Conservation (phyloP, 2,888 invertebrate species). For the Scrobipalpa costella region DNA sequence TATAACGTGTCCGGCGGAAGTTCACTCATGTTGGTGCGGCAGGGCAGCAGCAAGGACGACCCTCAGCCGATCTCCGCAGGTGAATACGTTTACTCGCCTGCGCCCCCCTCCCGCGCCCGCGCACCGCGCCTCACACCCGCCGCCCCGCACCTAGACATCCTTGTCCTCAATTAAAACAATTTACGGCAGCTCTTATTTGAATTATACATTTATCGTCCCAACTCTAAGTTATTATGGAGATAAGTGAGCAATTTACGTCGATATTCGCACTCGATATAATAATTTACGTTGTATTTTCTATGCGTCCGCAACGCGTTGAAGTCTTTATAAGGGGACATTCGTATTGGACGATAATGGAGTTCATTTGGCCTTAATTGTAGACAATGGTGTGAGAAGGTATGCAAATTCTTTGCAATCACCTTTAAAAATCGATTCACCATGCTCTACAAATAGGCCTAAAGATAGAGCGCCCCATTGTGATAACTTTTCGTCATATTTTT, state of each 20-base stretch:
- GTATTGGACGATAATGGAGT: constrained; percentile 1
- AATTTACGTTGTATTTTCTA: constrained; percentile 28
- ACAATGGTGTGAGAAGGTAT: constrained; percentile 22
- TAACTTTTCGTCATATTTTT: constrained; percentile 18
- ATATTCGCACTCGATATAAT: constrained; percentile 17
- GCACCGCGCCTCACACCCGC: constrained; percentile 38
- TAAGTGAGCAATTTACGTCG: constrained; percentile 30
- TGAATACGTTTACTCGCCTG: constrained; percentile 51
- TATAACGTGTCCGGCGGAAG: constrained; percentile 53
- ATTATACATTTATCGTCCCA: constrained; percentile 56
- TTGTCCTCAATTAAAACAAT: constrained; percentile 76
- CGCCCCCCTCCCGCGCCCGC: constrained; percentile 39
- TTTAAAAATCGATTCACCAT: constrained; percentile 1
- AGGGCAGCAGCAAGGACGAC: constrained; percentile 50
- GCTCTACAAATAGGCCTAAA: constrained; percentile 7
- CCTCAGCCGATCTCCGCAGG: constrained; percentile 48
- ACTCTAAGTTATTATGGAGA: constrained; percentile 39
- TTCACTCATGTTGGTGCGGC: constrained; percentile 49
- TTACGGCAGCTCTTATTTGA: constrained; percentile 65
- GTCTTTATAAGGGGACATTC: constrained; percentile 19
- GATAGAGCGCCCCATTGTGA: not conserved
- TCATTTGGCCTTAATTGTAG: constrained; percentile 24
- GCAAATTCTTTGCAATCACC: not conserved
- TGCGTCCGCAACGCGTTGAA: constrained; percentile 26
- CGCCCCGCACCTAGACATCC: constrained; percentile 62